Percentiles rank a stretch among this genome's conserved stretches.
phyloP scores from a whole-genome alignment of 2,113 vertebrate genomes.

The Pelobates fuscus region DNA sequence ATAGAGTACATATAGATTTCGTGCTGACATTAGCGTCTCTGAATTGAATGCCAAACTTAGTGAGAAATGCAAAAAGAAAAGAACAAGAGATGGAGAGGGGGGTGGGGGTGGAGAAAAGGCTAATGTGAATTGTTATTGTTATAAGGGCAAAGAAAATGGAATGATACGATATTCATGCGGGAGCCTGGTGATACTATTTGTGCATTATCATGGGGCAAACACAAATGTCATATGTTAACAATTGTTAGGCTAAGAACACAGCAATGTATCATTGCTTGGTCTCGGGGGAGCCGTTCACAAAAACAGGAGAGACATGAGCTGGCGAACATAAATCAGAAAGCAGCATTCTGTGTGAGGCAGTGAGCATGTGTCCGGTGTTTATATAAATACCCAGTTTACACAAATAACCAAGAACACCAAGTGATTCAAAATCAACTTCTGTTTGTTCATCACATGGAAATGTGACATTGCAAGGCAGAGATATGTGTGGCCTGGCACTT shows the following conservation, averaged over 20 bases:
- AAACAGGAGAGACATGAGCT: neutral
- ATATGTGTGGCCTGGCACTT: neutral
- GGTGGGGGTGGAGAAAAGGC: constrained; percentile 2
- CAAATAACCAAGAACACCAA: neutral
- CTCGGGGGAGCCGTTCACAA: constrained; percentile 40
- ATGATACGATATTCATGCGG: constrained; percentile 60
- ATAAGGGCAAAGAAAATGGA: constrained; percentile 63
- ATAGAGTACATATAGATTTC: constrained; percentile 64
- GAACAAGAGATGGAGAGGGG: constrained; percentile 33
- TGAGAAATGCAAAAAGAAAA: constrained; percentile 51
- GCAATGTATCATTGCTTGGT: constrained; percentile 43
- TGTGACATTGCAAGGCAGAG: neutral
- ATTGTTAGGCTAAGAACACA: constrained; percentile 57
- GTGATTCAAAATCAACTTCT: constrained; percentile 1
- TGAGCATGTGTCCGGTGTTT: constrained; percentile 1
- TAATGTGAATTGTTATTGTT: constrained; percentile 55
- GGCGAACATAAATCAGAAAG: constrained; percentile 2
- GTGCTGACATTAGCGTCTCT: constrained; percentile 69
- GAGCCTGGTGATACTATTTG: constrained; percentile 64
- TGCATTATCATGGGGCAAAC: constrained; percentile 62
- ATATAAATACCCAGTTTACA: neutral
- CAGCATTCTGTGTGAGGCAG: constrained; percentile 47
- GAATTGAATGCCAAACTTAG: constrained; percentile 68
- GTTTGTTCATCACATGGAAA: neutral
- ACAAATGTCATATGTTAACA: constrained; percentile 59